phyloP scores from a whole-genome alignment of 2,113 vertebrate genomes.

The Pogona vitticeps region DNA sequence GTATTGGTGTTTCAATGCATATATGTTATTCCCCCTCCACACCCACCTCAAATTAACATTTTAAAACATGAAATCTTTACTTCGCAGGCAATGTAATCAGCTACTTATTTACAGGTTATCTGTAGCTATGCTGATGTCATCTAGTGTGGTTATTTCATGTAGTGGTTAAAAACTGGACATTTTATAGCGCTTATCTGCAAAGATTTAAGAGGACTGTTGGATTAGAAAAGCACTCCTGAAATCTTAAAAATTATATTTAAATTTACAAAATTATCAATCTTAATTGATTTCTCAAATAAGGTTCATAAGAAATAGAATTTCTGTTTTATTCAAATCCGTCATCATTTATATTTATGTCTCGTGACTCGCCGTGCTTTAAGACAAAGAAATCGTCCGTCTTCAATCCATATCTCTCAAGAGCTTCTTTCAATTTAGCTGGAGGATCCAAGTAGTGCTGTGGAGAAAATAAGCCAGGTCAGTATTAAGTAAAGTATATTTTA shows the following conservation, averaged over 20 bases:
- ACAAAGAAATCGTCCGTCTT: slow-evolving; percentile 88
- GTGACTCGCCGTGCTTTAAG: slow-evolving; percentile 90
- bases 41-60: not conserved
- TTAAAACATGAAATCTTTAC: not conserved
- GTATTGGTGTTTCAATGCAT: slow-evolving; percentile 37
- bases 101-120: slow-evolving; percentile 29
- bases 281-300: slow-evolving; percentile 21
- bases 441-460: slow-evolving; percentile 92
- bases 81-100: not conserved
- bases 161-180: slow-evolving; percentile 50
- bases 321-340: slow-evolving; percentile 72
- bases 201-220: slow-evolving; percentile 8
- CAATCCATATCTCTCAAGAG: slow-evolving; percentile 84
- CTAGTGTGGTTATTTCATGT: slow-evolving; percentile 34
- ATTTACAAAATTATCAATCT: slow-evolving; percentile 30
- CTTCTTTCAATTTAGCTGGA: slow-evolving; percentile 84
- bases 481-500: not conserved
- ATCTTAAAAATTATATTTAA: slow-evolving; percentile 35
- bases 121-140: slow-evolving; percentile 20
- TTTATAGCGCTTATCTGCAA: slow-evolving; percentile 42
- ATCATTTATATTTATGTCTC: slow-evolving; percentile 75
- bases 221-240: slow-evolving; percentile 43
- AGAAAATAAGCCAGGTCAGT: slow-evolving; percentile 7
- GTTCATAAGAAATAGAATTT: slow-evolving; percentile 20
- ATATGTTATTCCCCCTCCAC: no score